phyloP scores from a whole-genome alignment of 2,888 invertebrate species.

The Drosophila algonquin region DNA sequence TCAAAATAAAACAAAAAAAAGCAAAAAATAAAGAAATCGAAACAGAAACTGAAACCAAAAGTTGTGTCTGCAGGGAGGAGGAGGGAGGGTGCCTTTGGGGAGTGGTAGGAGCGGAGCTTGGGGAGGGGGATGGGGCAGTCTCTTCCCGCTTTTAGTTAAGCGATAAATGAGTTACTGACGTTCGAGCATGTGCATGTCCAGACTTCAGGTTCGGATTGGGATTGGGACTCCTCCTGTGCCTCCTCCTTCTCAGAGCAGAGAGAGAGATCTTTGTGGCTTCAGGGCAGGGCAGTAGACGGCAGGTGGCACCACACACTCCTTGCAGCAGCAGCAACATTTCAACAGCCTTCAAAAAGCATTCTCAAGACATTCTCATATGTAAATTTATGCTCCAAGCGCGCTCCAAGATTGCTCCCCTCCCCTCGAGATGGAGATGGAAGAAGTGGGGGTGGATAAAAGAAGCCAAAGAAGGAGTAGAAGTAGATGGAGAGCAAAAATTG shows the following conservation, averaged over 20 bases:
- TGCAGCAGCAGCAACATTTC: conserved; percentile 69
- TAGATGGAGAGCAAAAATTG: conserved; percentile 58
- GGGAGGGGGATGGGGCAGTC: neutral
- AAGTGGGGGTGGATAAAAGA: conserved; percentile 12
- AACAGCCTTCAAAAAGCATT: conserved; percentile 80
- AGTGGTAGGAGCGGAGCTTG: neutral
- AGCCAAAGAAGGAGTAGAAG: conserved; percentile 33
- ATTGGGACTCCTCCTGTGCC: conserved; percentile 19
- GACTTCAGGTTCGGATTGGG: conserved; percentile 25
- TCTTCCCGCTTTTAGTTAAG: conserved; percentile 63
- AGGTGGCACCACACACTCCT: conserved; percentile 16
- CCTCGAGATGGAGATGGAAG: conserved; percentile 2
- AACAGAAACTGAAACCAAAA: conserved; percentile 37
- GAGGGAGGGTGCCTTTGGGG: neutral
- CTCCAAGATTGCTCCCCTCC: conserved; percentile 2
- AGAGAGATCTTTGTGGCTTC: conserved; percentile 4
- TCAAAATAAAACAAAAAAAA: conserved; percentile 66
- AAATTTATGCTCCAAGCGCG: conserved; percentile 72
- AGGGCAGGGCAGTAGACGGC: conserved; percentile 55
- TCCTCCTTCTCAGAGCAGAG: neutral
- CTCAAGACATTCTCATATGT: conserved; percentile 77
- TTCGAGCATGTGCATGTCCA: conserved; percentile 70
- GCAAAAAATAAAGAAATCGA: conserved; percentile 12
- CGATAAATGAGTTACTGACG: conserved; percentile 80
- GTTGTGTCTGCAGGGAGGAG: neutral